phyloP scores from a whole-genome alignment of 2,797 vertebrate genomes.

The Myotis planiceps region DNA sequence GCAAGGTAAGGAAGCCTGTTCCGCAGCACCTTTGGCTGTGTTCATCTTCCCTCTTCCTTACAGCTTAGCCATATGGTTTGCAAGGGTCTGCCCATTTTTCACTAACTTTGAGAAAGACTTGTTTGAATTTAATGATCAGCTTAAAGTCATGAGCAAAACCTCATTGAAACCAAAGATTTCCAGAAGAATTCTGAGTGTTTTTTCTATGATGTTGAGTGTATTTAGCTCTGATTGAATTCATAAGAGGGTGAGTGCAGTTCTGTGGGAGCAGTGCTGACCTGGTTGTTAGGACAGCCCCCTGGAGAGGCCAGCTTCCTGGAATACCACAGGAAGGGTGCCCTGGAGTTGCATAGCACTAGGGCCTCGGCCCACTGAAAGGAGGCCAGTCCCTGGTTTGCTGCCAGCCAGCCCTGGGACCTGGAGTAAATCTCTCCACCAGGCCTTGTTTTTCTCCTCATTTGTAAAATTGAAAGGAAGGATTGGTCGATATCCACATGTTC shows the following conservation, averaged over 20 bases:
- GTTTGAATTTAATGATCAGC: not conserved
- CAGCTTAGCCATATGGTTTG: not conserved
- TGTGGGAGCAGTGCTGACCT: not conserved
- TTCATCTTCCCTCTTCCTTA: not conserved
- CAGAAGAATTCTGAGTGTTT: not conserved
- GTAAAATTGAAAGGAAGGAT: not conserved
- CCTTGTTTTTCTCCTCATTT: not conserved
- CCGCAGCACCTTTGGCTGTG: not conserved
- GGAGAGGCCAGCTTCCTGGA: not conserved
- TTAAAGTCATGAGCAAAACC: not conserved
- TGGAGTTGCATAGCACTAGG: not conserved
- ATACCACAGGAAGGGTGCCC: not conserved
- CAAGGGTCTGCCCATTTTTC: not conserved
- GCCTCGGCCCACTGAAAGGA: not conserved
- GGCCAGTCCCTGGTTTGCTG: not conserved
- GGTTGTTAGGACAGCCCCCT: not conserved
- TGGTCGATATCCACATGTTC: not conserved
- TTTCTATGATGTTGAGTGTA: not conserved
- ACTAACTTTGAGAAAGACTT: not conserved
- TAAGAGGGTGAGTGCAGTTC: not conserved
- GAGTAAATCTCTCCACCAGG: not conserved
- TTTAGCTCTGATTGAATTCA: not conserved
- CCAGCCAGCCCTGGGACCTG: not conserved
- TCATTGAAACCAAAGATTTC: not conserved
- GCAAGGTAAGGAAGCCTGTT: slow-evolving; percentile 90